Base-by-base conservation (phyloP, 2,113 vertebrate species). In the Ovibos moschatus region DNA sequence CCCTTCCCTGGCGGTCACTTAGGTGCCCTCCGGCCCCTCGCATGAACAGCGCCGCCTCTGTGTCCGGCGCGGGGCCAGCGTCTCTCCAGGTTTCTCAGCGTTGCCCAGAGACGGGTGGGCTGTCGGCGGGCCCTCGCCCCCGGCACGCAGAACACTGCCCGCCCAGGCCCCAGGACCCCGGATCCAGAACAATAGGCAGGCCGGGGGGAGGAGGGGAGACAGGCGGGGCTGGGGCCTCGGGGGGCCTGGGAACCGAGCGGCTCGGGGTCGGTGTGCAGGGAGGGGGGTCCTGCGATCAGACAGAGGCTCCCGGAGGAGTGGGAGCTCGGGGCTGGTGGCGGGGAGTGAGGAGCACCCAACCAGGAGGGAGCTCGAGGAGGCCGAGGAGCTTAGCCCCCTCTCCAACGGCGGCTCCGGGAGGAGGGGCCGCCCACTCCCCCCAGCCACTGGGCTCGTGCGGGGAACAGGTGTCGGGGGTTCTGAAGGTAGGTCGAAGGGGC, bases 51-150 rank as follows among this genome's bases (percentile, higher is more conserved):
- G 13, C 82, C 12, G 85, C 64, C 94, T 96, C 97, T 89, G 91
- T 76, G 71, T 95, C 95, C 62, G 0, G 2, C 7, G 19, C 11
- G 33, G 58, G 40, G 25, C 81, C 81, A 21, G 23, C 81, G 19
- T 53, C 9, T 23, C 89, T 40, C 27, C 4, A 7, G 21, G 62
- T 7, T 23, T 87, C 95, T 97, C 98, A 95, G 96, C 94, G 95
- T 97, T 98, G 96, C 98, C 96, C 94, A 95, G 97, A 98, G 96
- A 98, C 96, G 16, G 55, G 47, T 17, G 87, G 91, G 95, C 23
- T 76, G 57, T 57, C 7, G 82, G 94, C 71, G 3, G 53, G 58
- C 64, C 25, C 76, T 84, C 23, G 47, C 40, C 27, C 87, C 50
- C 53, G 1, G 84, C 50, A 0, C 12, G 82, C 58, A 93, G 88